Evolutionary conservation across 2,888 invertebrate genomes (phyloP).

Genomic region (Hartigia nigra): DNA sequence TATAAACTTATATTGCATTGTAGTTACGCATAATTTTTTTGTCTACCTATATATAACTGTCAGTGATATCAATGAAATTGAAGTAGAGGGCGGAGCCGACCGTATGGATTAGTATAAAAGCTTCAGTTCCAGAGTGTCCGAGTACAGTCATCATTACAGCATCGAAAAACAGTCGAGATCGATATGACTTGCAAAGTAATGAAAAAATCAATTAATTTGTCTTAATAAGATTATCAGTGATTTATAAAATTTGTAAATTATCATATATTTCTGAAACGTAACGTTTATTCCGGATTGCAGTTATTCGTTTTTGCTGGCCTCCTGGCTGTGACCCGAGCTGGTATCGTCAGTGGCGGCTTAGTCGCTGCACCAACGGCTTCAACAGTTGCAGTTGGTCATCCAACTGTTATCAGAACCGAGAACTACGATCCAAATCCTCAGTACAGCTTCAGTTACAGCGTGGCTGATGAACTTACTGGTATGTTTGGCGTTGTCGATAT

Average conservation of each 20-base stretch:
- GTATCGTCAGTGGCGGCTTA: constrained; percentile 36
- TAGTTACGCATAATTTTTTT: background rate
- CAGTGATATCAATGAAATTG: constrained; percentile 15
- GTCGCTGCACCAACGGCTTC: constrained; percentile 40
- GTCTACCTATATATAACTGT: background rate
- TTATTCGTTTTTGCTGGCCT: constrained; percentile 43
- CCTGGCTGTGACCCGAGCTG: constrained; percentile 46
- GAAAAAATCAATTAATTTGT: constrained; percentile 6
- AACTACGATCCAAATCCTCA: constrained; percentile 56
- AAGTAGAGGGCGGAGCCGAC: constrained; percentile 32
- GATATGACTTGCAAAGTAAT: constrained; percentile 52
- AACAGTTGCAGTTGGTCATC: constrained; percentile 48
- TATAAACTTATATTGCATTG: background rate
- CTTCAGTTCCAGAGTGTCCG: constrained; percentile 20
- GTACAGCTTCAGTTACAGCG: constrained; percentile 60
- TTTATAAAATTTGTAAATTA: background rate
- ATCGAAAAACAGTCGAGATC: constrained; percentile 11
- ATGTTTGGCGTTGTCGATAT: constrained; percentile 10
- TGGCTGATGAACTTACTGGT: constrained; percentile 59
- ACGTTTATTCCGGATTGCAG: constrained; percentile 27
- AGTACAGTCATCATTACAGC: constrained; percentile 14
- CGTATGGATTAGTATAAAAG: constrained; percentile 36
- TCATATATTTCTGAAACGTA: background rate
- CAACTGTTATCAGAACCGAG: constrained; percentile 43
- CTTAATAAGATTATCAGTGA: background rate